These are phyloP conservation scores for Saimiri boliviensis DNA, from an alignment of 2,113 vertebrate species.

Conservation along the genomic window DNA sequence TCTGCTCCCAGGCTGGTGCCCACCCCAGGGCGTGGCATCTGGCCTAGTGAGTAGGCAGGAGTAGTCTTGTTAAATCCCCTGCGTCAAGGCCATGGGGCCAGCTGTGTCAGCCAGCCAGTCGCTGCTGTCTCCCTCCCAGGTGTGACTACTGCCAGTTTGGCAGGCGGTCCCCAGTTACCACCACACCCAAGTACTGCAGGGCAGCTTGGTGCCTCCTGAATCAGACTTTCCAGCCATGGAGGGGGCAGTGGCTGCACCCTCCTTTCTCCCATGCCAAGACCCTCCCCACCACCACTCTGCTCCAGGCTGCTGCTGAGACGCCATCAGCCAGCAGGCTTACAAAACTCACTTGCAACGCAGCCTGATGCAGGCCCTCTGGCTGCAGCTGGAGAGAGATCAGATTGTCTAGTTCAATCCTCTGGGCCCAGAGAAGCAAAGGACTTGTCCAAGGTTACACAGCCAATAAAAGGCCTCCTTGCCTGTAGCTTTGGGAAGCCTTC, in stretches of 20 bases:
- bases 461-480: neutral
- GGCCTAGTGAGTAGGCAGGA: constrained; percentile 64
- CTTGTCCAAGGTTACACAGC: constrained; percentile 29
- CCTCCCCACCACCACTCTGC: constrained; percentile 26
- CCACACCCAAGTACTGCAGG: constrained; percentile 69
- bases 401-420: neutral
- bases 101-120: constrained; percentile 69
- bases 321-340: neutral
- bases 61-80: constrained; percentile 69
- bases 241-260: neutral
- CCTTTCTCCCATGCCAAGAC: constrained; percentile 24
- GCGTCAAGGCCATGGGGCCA: constrained; percentile 62
- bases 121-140: constrained; percentile 71
- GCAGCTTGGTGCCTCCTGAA: constrained; percentile 61
- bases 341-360: neutral
- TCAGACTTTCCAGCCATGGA: constrained; percentile 61
- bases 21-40: constrained; percentile 69
- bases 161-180: constrained; percentile 65
- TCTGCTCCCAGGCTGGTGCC: constrained; percentile 31
- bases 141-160: constrained; percentile 69
- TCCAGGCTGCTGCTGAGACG: neutral
- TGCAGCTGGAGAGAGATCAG: constrained; percentile 18
- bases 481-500: neutral
- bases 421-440: constrained; percentile 5
- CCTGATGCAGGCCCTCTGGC: neutral